These are phyloP conservation scores for Micropterix aruncella DNA, from an alignment of 2,888 invertebrate species.

Conservation along the genomic window DNA sequence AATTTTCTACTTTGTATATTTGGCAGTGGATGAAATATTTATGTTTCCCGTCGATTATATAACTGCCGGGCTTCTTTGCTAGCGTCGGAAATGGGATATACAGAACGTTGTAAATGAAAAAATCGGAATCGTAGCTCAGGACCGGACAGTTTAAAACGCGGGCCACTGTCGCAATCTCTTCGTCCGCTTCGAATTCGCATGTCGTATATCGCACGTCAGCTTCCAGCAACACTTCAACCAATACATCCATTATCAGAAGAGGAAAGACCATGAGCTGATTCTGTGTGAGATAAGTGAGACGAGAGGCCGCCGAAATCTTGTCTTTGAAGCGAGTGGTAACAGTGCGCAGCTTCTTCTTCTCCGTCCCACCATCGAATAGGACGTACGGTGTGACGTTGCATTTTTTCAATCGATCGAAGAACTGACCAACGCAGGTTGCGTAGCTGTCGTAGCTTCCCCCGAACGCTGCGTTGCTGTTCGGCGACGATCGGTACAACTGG, in stretches of 20 bases:
- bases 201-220: conserved; percentile 52
- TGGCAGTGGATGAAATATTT: conserved; percentile 45
- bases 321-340: conserved; percentile 40
- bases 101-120: conserved; percentile 72
- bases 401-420: conserved; percentile 52
- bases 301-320: conserved; percentile 42
- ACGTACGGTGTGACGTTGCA: conserved; percentile 62
- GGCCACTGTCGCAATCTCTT: conserved; percentile 72
- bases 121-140: conserved; percentile 88
- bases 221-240: conserved; percentile 52
- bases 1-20: conserved; percentile 55
- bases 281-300: conserved; percentile 40
- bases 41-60: conserved; percentile 19
- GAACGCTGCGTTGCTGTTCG: conserved; percentile 54
- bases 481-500: conserved; percentile 48
- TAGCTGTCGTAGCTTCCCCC: conserved; percentile 79
- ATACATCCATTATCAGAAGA: conserved; percentile 56
- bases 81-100: conserved; percentile 69
- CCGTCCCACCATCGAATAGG: conserved; percentile 69
- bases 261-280: conserved; percentile 52
- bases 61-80: conserved; percentile 28
- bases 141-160: conserved; percentile 70
- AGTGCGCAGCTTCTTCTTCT: conserved; percentile 56
- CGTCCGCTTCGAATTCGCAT: conserved; percentile 83
- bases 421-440: conserved; percentile 45